Evolutionary conservation across 2,888 invertebrate species (phyloP), one percentile per base, ranked within the genome.

Genomic region (Spialia ferax): DNA sequence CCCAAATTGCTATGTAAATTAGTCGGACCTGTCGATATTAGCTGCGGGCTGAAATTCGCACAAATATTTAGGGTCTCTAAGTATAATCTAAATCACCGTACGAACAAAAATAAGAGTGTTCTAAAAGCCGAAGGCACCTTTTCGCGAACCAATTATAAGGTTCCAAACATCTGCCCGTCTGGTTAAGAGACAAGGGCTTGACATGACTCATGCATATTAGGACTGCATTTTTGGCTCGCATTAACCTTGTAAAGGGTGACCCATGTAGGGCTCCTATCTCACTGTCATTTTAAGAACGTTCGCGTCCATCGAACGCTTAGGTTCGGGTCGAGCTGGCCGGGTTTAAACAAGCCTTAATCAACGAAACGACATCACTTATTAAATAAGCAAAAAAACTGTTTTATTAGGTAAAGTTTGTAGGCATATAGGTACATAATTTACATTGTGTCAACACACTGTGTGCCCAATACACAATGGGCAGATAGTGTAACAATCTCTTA

Each of bases 111-210:
- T 56, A 64, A 35, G 48, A 64, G 50, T 20, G n/a, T 22, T 23
- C 56, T 57, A 64, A 64, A 64, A 22, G 48, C 56, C 56, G 18
- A 64, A 32, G 45, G 32, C 64, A 56, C 56, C 56, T 64, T 63
- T 63, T 63, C 56, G 64, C 56, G 22, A 64, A 64, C 56, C 64
- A 64, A 64, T 64, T 64, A 64, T 64, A 64, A 57, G 64, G 48
- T 50, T 10, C 15, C 38, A 22, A 64, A 64, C 64, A 64, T 38
- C 64, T 63, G 63, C 63, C 38, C 38, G 63, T 54, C 63, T 42
- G 45, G 54, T 54, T 38, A 54, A 26, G 38, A 64, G 54, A 63
- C 63, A 42, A 22, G 56, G 56, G 55, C 45, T 56, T 64, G 64
- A 64, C 50, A 63, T 57, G 52, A 64, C 57, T 64, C 64, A 50